Percentiles rank a stretch among this genome's conserved stretches.
These are phyloP conservation scores for Paedocypris micromegethes DNA, from an alignment of 2,797 vertebrate genomes.

Conservation along the genomic window DNA sequence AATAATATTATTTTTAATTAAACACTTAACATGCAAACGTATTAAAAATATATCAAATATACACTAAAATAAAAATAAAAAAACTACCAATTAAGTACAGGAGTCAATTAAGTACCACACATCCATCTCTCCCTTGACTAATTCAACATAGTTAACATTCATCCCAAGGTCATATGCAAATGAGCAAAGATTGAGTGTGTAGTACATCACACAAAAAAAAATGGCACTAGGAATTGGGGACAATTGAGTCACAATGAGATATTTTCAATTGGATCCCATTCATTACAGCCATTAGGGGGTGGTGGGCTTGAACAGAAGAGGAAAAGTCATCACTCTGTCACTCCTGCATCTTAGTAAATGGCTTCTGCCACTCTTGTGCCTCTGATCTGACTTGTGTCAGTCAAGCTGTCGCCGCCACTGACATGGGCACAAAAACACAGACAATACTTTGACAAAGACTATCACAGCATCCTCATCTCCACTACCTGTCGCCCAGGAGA, in stretches of 20 bases:
- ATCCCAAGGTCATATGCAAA: slow-evolving; percentile 82
- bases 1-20: no score
- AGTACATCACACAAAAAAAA: slow-evolving; percentile 74
- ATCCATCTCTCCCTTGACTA: slow-evolving; percentile 73
- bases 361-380: slow-evolving; percentile 59
- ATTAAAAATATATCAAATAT: no score
- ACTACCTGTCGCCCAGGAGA: not conserved
- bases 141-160: slow-evolving; percentile 82
- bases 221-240: slow-evolving; percentile 61
- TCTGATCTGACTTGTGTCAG: slow-evolving; percentile 63
- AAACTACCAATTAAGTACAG: no score
- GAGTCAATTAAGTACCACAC: slow-evolving; percentile 42
- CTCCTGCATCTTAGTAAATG: slow-evolving; percentile 42
- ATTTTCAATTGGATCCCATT: slow-evolving; percentile 76
- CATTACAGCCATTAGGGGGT: slow-evolving; percentile 72
- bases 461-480: slow-evolving; percentile 21
- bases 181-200: slow-evolving; percentile 70
- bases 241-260: slow-evolving; percentile 73
- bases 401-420: slow-evolving; percentile 57
- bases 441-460: slow-evolving; percentile 42
- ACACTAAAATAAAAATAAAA: no score
- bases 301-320: slow-evolving; percentile 71
- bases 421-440: slow-evolving; percentile 23
- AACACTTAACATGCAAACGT: no score
- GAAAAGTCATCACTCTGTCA: slow-evolving; percentile 62